Evolutionary conservation across 2,113 vertebrate species (phyloP).

Genomic region (Balaeniceps rex): DNA sequence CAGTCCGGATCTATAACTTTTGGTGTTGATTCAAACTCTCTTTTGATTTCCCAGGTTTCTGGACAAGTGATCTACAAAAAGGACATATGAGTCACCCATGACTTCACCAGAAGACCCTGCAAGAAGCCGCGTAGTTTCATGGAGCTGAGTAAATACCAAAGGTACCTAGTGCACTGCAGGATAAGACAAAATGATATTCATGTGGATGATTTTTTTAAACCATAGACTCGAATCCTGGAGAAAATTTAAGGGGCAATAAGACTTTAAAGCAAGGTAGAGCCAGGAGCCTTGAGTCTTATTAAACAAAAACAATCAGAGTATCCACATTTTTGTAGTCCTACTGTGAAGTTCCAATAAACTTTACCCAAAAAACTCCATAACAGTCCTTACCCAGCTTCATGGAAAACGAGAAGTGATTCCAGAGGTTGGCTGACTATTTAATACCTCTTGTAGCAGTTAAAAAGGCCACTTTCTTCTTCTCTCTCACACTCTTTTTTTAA

Average conservation of each 20-base stretch:
- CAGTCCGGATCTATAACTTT: not conserved
- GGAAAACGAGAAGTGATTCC: slow-evolving; percentile 37
- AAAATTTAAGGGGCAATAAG: slow-evolving; percentile 18
- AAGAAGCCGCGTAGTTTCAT: not conserved
- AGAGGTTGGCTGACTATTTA: slow-evolving; percentile 42
- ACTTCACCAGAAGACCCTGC: not conserved
- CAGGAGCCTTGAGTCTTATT: slow-evolving; percentile 24
- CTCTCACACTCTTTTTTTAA: slow-evolving; percentile 27
- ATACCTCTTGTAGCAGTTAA: slow-evolving; percentile 56
- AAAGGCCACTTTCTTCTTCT: slow-evolving; percentile 56
- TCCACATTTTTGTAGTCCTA: slow-evolving; percentile 37
- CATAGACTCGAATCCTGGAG: not conserved
- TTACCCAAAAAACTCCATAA: not conserved
- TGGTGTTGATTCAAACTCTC: not conserved
- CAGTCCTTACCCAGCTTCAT: not conserved
- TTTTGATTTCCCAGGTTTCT: not conserved
- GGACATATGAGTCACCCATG: not conserved
- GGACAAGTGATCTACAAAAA: not conserved
- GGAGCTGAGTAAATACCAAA: not conserved
- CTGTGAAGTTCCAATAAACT: slow-evolving; percentile 48
- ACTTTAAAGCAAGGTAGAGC: not conserved
- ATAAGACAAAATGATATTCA: not conserved
- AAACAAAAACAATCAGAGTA: slow-evolving; percentile 51
- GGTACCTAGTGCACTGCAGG: not conserved
- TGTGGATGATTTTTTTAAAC: not conserved